Conservation (phyloP, 2,113 vertebrate species). For the Acrocephalus arundinaceus region DNA sequence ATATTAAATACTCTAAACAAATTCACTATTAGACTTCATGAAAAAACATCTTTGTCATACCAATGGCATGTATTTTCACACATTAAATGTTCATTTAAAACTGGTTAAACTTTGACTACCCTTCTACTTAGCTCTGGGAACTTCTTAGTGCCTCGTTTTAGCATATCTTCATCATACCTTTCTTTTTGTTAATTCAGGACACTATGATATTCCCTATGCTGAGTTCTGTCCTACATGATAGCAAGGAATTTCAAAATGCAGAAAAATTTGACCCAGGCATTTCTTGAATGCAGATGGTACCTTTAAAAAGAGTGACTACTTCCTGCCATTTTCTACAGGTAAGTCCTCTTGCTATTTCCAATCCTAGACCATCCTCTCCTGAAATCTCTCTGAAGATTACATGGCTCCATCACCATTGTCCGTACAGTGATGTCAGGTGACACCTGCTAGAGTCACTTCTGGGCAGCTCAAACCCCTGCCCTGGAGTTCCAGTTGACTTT, state of each 20-base stretch:
- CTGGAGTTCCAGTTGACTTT: background rate
- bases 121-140: background rate
- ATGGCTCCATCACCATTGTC: background rate
- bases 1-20: background rate
- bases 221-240: slow-evolving; percentile 1
- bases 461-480: background rate
- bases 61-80: background rate
- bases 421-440: background rate
- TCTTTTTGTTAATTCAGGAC: slow-evolving; percentile 32
- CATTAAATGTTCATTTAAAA: background rate
- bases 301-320: slow-evolving; percentile 71
- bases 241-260: slow-evolving; percentile 68
- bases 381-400: background rate
- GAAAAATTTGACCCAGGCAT: slow-evolving; percentile 72
- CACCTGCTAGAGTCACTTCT: background rate
- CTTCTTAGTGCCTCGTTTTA: background rate
- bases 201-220: slow-evolving; percentile 36
- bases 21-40: background rate
- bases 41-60: background rate
- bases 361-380: background rate
- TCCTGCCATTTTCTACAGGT: slow-evolving; percentile 75
- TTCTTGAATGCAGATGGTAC: slow-evolving; percentile 72
- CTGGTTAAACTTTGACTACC: background rate
- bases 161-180: background rate
- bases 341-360: background rate